Evolutionary conservation across 2,113 vertebrate genomes (phyloP).

Genomic region (Callionymus lyra): DNA sequence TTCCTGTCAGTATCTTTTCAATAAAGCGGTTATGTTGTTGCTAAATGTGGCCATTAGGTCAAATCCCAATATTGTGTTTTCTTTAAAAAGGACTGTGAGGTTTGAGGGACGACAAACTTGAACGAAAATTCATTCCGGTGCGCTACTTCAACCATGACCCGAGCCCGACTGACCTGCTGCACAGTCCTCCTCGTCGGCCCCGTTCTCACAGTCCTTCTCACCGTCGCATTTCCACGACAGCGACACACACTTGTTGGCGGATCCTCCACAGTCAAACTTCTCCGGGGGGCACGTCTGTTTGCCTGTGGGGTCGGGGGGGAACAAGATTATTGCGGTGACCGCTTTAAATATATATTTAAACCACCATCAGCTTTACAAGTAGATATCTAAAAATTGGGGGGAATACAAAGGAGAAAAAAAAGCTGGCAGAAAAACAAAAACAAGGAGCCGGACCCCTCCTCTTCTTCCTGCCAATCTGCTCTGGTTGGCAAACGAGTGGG

Average conservation of each 20-base stretch:
- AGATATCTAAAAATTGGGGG: background rate
- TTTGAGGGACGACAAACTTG: too few relatives aligned
- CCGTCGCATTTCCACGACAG: conserved; percentile 90
- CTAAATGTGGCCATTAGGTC: too few relatives aligned
- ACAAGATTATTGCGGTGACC: conserved; percentile 22
- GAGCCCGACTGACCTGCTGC: conserved; percentile 84
- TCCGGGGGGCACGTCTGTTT: conserved; percentile 87
- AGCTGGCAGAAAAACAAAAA: conserved; percentile 28
- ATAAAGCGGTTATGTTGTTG: too few relatives aligned
- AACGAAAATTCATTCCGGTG: too few relatives aligned
- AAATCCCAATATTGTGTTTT: too few relatives aligned
- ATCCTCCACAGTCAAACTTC: conserved; percentile 90
- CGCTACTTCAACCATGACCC: too few relatives aligned
- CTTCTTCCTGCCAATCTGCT: conserved; percentile 46
- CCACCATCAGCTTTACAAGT: conserved; percentile 15
- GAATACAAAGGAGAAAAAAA: conserved; percentile 8
- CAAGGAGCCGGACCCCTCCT: conserved; percentile 8
- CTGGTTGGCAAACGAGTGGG: conserved; percentile 32
- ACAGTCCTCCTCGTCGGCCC: conserved; percentile 86
- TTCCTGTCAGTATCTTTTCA: too few relatives aligned
- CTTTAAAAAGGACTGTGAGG: too few relatives aligned
- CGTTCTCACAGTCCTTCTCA: conserved; percentile 89
- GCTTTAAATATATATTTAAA: background rate
- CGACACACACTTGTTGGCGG: conserved; percentile 87
- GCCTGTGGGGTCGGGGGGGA: conserved; percentile 58